A percentile compares a stretch with the other conserved stretches of the same genome.
Evolutionary conservation across 2,113 vertebrate species (phyloP).

Genomic region (Chiloscyllium plagiosum): DNA sequence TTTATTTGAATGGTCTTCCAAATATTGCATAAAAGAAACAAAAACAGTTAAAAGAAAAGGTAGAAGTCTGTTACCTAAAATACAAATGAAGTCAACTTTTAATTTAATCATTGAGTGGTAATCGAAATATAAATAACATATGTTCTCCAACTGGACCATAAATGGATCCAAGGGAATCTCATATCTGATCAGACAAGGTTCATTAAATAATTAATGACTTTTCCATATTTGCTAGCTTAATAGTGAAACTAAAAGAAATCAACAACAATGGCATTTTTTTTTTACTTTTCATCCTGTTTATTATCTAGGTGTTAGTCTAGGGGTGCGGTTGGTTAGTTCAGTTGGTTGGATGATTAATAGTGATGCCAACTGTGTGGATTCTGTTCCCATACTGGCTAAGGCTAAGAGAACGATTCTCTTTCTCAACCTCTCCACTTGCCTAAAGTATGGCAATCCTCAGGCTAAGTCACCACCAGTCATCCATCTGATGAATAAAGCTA

Average conservation of each 20-base stretch:
- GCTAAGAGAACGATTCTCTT: no score
- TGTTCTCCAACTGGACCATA: neutral
- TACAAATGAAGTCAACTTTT: neutral
- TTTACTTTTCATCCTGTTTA: neutral
- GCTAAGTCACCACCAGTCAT: no score
- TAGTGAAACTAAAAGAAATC: neutral
- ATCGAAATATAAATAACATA: neutral
- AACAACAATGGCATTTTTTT: neutral
- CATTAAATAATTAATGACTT: neutral
- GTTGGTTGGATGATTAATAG: no score
- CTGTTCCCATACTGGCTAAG: no score
- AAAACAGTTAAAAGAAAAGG: neutral
- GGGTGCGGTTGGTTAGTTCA: neutral
- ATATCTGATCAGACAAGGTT: neutral
- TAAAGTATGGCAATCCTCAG: no score
- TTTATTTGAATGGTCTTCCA: neutral
- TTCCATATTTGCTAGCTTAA: neutral
- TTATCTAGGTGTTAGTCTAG: neutral
- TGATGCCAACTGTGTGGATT: no score
- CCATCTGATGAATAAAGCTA: no score
- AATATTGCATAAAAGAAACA: neutral
- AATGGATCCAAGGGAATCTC: no score
- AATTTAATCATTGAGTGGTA: neutral
- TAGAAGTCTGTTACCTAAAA: neutral
- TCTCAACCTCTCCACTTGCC: no score